phyloP scores from a whole-genome alignment of 2,113 vertebrate species.

The Triplophysa dalaica region DNA sequence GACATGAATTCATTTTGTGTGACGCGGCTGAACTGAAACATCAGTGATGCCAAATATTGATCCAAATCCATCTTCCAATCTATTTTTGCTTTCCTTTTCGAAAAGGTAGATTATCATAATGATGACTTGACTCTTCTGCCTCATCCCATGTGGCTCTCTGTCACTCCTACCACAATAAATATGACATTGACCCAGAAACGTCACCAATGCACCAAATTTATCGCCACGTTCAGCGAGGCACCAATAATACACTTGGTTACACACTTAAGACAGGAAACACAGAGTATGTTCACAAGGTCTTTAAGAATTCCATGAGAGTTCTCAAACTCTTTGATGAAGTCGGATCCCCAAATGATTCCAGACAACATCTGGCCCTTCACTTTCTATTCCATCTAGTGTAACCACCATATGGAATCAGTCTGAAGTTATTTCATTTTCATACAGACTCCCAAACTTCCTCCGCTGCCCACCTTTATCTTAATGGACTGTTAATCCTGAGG shows the following conservation, averaged over 20 bases:
- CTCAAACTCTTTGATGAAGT: slow-evolving; percentile 66
- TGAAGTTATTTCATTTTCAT: slow-evolving; percentile 62
- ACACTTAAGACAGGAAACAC: slow-evolving; percentile 29
- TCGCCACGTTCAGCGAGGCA: slow-evolving; percentile 20
- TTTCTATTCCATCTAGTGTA: slow-evolving; percentile 64
- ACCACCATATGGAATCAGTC: slow-evolving; percentile 69
- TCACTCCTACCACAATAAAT: slow-evolving; percentile 1
- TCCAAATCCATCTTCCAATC: background rate
- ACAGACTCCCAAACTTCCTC: slow-evolving; percentile 52
- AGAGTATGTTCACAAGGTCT: slow-evolving; percentile 14
- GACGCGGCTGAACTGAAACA: background rate
- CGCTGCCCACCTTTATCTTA: slow-evolving; percentile 26
- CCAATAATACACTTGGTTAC: background rate
- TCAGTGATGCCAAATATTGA: background rate
- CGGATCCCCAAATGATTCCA: slow-evolving; percentile 66
- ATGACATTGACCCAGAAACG: slow-evolving; percentile 47
- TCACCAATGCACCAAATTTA: slow-evolving; percentile 22
- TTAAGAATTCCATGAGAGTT: slow-evolving; percentile 64
- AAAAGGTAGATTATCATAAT: background rate
- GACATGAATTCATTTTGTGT: background rate
- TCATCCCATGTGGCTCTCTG: slow-evolving; percentile 3
- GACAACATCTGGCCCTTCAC: slow-evolving; percentile 72
- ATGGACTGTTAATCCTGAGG: slow-evolving; percentile 37
- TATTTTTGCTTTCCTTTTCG: background rate
- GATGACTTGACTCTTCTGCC: slow-evolving; percentile 34